Conservation (phyloP, 2,888 invertebrate genomes). For the Lacanobia oleracea region DNA sequence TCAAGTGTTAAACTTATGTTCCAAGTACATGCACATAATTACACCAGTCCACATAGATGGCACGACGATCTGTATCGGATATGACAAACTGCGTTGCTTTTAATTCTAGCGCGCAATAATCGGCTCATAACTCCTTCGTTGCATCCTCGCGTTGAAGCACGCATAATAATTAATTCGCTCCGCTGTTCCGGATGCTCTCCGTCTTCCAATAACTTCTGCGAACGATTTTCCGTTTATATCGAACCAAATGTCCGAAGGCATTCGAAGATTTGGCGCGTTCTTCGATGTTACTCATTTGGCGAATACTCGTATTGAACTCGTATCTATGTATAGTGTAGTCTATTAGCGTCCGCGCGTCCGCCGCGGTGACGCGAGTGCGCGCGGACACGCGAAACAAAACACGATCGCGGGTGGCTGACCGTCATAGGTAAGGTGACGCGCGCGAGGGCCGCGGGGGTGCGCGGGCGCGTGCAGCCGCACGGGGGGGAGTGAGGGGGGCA, state of each 20-base stretch:
- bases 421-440: slow-evolving; percentile 80
- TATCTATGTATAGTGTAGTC: slow-evolving; percentile 45
- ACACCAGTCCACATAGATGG: background rate
- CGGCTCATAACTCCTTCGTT: slow-evolving; percentile 25
- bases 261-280: slow-evolving; percentile 56
- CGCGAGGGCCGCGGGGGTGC: slow-evolving; percentile 67
- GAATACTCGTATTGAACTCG: slow-evolving; percentile 25
- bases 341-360: slow-evolving; percentile 64
- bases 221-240: slow-evolving; percentile 42
- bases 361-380: slow-evolving; percentile 58
- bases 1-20: background rate
- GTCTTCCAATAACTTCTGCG: slow-evolving; percentile 45
- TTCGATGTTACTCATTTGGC: slow-evolving; percentile 55
- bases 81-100: slow-evolving; percentile 40
- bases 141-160: slow-evolving; percentile 26
- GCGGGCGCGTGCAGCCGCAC: slow-evolving; percentile 51
- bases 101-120: slow-evolving; percentile 44
- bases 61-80: slow-evolving; percentile 14
- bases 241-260: slow-evolving; percentile 39
- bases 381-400: slow-evolving; percentile 71
- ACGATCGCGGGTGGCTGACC: slow-evolving; percentile 76
- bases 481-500: slow-evolving; percentile 41
- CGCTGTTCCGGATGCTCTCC: slow-evolving; percentile 47
- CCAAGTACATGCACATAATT: slow-evolving; percentile 20
- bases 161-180: slow-evolving; percentile 47